Conservation (phyloP, 1,140 invertebrate genomes). For the Anoplolepis gracilipes region DNA sequence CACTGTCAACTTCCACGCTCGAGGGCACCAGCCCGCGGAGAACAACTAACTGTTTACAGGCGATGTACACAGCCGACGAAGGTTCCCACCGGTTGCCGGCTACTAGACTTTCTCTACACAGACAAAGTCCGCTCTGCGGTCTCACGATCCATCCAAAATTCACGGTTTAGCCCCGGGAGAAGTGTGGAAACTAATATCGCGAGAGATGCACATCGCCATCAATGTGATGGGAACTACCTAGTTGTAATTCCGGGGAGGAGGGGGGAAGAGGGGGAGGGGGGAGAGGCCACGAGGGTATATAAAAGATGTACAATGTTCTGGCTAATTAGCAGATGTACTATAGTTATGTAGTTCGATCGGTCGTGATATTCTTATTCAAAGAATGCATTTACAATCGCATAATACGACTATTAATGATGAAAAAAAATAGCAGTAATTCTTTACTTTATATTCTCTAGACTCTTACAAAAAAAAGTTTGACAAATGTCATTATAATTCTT, state of each 20-base stretch:
- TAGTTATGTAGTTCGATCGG: background rate
- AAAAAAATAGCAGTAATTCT: background rate
- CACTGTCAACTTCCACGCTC: conserved; percentile 60
- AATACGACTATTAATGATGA: background rate
- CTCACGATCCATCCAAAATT: conserved; percentile 54
- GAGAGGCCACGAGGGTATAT: conserved; percentile 8
- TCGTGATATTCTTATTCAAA: conserved; percentile 9
- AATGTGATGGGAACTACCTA: conserved; percentile 20
- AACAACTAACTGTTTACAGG: conserved; percentile 72
- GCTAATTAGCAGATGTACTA: conserved; percentile 25
- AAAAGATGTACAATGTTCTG: conserved; percentile 43
- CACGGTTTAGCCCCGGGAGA: conserved; percentile 35
- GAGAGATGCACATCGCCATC: conserved; percentile 5
- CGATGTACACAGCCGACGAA: conserved; percentile 38
- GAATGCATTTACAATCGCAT: conserved; percentile 16
- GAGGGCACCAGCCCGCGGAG: conserved; percentile 60
- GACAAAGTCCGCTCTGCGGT: conserved; percentile 65
- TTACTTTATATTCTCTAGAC: background rate
- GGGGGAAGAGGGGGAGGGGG: too few species aligned
- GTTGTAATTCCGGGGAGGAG: background rate
- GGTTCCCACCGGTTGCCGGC: conserved; percentile 54
- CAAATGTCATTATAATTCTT: background rate
- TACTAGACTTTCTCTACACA: conserved; percentile 13
- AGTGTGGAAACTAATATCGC: conserved; percentile 48
- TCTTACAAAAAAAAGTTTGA: background rate